Percentiles rank a stretch among this genome's conserved stretches.
Evolutionary conservation across 2,113 vertebrate species (phyloP).

Genomic region (Hydrolagus affinis): DNA sequence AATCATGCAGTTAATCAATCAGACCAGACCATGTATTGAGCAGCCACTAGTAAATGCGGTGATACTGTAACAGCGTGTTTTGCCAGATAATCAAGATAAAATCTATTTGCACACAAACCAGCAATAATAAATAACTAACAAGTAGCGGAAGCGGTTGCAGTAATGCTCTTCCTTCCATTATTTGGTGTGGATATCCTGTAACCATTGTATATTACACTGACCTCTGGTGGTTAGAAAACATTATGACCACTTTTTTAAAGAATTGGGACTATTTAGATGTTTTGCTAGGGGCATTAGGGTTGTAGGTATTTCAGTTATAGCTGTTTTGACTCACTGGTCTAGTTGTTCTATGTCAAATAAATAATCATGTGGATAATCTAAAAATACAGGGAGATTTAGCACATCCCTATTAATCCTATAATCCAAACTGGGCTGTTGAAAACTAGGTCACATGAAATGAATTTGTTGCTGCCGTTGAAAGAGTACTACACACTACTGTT

Average conservation of each 20-base stretch:
- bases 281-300: background rate
- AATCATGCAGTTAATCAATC: background rate
- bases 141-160: background rate
- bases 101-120: background rate
- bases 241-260: background rate
- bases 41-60: background rate
- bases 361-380: background rate
- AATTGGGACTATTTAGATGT: background rate
- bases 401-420: background rate
- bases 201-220: background rate
- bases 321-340: background rate
- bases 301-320: background rate
- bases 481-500: background rate
- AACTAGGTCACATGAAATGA: background rate
- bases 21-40: background rate
- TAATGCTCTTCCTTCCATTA: background rate
- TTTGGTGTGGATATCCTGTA: background rate
- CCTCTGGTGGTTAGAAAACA: background rate
- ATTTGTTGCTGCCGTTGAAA: background rate
- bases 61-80: background rate
- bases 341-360: background rate
- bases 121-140: background rate
- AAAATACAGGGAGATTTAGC: background rate
- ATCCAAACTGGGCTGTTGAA: background rate
- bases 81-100: background rate